phyloP scores from a whole-genome alignment of 2,113 vertebrate genomes.

The Phylloscopus trochiloides region DNA sequence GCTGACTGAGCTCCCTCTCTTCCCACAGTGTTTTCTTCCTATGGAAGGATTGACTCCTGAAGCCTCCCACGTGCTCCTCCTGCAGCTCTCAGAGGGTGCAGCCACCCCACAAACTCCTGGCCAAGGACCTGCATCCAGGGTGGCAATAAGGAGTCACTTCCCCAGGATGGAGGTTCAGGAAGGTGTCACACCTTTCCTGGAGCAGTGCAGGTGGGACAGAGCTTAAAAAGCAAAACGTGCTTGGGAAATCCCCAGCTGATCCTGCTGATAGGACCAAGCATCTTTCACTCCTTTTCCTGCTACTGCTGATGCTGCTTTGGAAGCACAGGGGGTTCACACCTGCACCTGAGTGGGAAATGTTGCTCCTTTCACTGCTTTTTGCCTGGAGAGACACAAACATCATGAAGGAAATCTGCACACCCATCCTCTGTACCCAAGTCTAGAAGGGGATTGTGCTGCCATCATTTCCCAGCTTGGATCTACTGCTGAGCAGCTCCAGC shows the following conservation, averaged over 20 bases:
- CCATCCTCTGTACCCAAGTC: rapidly evolving
- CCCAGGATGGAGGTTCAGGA: background rate
- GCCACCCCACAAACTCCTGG: background rate
- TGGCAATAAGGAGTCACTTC: rapidly evolving
- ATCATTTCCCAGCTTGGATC: background rate
- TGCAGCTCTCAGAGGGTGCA: background rate
- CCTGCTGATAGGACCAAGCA: background rate
- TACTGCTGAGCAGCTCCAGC: background rate
- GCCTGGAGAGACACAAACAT: background rate
- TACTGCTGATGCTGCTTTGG: background rate
- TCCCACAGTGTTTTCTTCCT: constrained; percentile 79
- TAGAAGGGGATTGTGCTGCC: background rate
- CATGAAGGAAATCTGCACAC: background rate
- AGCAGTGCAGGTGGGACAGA: background rate
- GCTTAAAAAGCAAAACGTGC: background rate
- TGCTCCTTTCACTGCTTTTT: background rate
- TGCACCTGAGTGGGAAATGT: background rate
- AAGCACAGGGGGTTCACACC: background rate
- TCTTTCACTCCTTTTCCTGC: background rate
- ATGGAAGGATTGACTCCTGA: constrained; percentile 72
- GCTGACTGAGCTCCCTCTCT: background rate
- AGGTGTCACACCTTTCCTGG: rapidly evolving
- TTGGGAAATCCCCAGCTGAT: background rate
- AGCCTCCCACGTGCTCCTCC: background rate
- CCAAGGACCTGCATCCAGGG: background rate